Evolutionary conservation across 2,888 invertebrate genomes (phyloP).

Genomic region (Apodemia hepburni): DNA sequence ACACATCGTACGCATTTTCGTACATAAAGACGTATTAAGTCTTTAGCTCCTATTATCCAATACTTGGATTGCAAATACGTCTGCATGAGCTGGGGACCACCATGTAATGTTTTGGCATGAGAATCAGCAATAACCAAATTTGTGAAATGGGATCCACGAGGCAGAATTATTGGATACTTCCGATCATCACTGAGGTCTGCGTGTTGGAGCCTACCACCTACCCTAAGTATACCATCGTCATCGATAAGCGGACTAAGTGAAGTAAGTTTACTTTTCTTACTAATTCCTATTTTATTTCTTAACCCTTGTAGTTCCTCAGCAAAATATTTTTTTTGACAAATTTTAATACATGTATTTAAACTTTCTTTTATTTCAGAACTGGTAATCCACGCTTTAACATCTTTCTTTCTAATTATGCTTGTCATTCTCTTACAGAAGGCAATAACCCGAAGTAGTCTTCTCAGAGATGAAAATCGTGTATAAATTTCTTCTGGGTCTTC

Average conservation of each 20-base stretch:
- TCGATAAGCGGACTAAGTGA: slow-evolving; percentile 19
- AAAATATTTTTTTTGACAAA: slow-evolving; percentile 13
- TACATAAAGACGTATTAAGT: slow-evolving; percentile 20
- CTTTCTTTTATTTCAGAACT: slow-evolving; percentile 2
- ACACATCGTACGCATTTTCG: slow-evolving; percentile 28
- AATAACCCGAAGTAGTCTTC: slow-evolving; percentile 25
- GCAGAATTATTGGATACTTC: slow-evolving; percentile 25
- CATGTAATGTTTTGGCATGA: slow-evolving; percentile 33
- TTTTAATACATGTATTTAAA: slow-evolving; percentile 15
- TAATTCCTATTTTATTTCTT: slow-evolving; percentile 2
- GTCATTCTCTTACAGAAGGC: slow-evolving; percentile 27
- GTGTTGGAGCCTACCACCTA: slow-evolving; percentile 20
- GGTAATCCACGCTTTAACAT: background rate
- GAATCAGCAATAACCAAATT: slow-evolving; percentile 31
- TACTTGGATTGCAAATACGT: slow-evolving; percentile 26
- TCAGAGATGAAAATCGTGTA: slow-evolving; percentile 27
- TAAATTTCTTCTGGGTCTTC: slow-evolving; percentile 15
- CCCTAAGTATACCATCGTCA: slow-evolving; percentile 20
- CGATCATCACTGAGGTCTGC: slow-evolving; percentile 1
- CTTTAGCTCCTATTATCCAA: slow-evolving; percentile 26
- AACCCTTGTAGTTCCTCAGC: slow-evolving; percentile 7
- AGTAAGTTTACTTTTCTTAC: slow-evolving; percentile 14
- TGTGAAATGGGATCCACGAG: slow-evolving; percentile 19
- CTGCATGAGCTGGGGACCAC: slow-evolving; percentile 32
- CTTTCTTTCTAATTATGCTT: background rate